phyloP scores from a whole-genome alignment of 2,113 vertebrate genomes.

The Hepsetus odoe region DNA sequence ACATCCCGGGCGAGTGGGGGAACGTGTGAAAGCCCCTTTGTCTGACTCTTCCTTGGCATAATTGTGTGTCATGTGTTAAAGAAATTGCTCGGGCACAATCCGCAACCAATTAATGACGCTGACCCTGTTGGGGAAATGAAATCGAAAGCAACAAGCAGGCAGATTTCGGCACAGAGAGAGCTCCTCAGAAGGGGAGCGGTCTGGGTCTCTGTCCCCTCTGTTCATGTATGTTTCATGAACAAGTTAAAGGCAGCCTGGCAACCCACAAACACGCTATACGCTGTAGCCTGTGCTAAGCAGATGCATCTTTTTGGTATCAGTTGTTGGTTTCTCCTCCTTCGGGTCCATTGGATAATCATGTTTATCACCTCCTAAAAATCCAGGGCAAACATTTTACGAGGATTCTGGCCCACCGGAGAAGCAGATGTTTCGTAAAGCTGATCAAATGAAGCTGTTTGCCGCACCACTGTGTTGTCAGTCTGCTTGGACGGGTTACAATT shows the following conservation, averaged over 20 bases:
- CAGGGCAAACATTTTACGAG: conserved; percentile 79
- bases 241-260: conserved; percentile 42
- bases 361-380: conserved; percentile 77
- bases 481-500: conserved; percentile 61
- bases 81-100: conserved; percentile 81
- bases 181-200: conserved; percentile 22
- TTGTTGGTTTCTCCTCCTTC: conserved; percentile 70
- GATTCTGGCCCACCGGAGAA: conserved; percentile 65
- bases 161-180: conserved; percentile 3
- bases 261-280: conserved; percentile 51
- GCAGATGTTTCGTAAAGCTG: conserved; percentile 75
- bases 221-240: conserved; percentile 56
- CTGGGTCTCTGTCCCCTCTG: conserved; percentile 10
- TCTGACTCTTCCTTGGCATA: conserved; percentile 87
- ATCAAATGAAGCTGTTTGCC: conserved; percentile 78
- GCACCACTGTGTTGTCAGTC: conserved; percentile 65
- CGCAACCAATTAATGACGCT: conserved; percentile 79
- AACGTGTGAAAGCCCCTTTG: conserved; percentile 90
- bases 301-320: conserved; percentile 70
- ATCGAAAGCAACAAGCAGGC: conserved; percentile 43
- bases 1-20: conserved; percentile 75
- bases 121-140: conserved; percentile 49
- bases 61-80: conserved; percentile 90
- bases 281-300: conserved; percentile 66
- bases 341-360: conserved; percentile 74